Evolutionary conservation across 2,113 vertebrate species (phyloP).

Genomic region (Muscicapa adusta): DNA sequence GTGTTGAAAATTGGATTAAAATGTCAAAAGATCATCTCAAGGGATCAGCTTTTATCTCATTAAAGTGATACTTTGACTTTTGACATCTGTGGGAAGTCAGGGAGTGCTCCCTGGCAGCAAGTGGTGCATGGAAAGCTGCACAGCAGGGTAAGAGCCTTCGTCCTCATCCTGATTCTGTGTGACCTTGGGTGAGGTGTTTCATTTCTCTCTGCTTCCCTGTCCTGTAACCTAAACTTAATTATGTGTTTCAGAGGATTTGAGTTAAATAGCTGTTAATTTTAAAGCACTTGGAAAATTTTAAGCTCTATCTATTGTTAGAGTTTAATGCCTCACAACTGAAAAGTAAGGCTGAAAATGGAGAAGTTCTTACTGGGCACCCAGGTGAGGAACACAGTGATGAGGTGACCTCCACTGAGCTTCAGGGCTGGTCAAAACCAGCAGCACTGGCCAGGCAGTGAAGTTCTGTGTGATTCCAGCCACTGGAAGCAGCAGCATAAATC

Average conservation of each 20-base stretch:
- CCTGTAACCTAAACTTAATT: not conserved
- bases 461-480: not conserved
- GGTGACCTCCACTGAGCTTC: not conserved
- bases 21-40: not conserved
- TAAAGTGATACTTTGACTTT: conserved; percentile 15
- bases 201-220: not conserved
- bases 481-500: not conserved
- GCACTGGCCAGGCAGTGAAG: not conserved
- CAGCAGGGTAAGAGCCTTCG: not conserved
- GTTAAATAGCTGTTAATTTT: not conserved
- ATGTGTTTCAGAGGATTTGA: not conserved
- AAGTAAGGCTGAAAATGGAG: not conserved
- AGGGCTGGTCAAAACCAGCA: not conserved
- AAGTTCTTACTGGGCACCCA: not conserved
- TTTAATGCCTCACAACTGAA: not conserved
- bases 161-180: not conserved
- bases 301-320: accelerated
- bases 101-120: not conserved
- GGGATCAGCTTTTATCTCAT: not conserved
- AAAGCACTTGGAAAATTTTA: not conserved
- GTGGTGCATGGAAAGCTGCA: not conserved
- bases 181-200: not conserved
- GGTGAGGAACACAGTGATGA: not conserved
- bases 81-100: not conserved
- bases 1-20: conserved; percentile 16